Percentiles rank a stretch among this genome's conserved stretches.
phyloP scores from a whole-genome alignment of 2,888 invertebrate species.

The Nomada goodeniana region DNA sequence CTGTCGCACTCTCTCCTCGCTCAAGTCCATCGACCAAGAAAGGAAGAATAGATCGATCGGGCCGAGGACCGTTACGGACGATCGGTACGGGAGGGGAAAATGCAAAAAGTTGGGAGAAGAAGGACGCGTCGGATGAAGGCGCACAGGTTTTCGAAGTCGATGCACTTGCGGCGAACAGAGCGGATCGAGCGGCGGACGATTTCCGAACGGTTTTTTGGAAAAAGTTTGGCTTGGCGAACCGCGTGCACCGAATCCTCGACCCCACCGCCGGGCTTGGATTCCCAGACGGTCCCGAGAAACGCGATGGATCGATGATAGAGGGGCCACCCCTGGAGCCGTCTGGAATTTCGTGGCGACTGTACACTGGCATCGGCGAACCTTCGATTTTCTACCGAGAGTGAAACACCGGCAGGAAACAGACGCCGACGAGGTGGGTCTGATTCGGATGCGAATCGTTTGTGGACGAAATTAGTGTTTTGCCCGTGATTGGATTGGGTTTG shows the following conservation, averaged over 20 bases:
- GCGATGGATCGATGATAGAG: constrained; percentile 48
- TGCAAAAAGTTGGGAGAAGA: neutral
- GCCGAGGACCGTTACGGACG: neutral
- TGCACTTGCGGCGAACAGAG: constrained; percentile 42
- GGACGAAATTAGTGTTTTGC: too few relatives aligned
- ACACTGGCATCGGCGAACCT: constrained; percentile 21
- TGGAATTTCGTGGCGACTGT: constrained; percentile 36
- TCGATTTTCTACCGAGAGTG: neutral
- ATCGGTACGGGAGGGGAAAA: constrained; percentile 9
- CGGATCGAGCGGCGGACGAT: constrained; percentile 20
- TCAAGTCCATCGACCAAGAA: constrained; percentile 34
- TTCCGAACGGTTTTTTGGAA: constrained; percentile 32
- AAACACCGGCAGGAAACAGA: neutral
- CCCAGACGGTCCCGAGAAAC: constrained; percentile 36
- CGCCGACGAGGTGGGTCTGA: too few relatives aligned
- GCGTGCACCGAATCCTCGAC: constrained; percentile 41
- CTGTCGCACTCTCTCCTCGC: constrained; percentile 61
- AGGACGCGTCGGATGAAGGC: constrained; percentile 6
- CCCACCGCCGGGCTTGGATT: constrained; percentile 22
- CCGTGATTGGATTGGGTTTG: too few relatives aligned
- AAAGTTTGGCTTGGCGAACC: constrained; percentile 40
- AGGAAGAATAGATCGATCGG: constrained; percentile 33
- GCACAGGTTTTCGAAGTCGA: constrained; percentile 58
- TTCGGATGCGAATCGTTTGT: too few relatives aligned
- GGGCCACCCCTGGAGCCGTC: constrained; percentile 25